Evolutionary conservation across 2,113 vertebrate species (phyloP).

Genomic region (Monopterus albus): DNA sequence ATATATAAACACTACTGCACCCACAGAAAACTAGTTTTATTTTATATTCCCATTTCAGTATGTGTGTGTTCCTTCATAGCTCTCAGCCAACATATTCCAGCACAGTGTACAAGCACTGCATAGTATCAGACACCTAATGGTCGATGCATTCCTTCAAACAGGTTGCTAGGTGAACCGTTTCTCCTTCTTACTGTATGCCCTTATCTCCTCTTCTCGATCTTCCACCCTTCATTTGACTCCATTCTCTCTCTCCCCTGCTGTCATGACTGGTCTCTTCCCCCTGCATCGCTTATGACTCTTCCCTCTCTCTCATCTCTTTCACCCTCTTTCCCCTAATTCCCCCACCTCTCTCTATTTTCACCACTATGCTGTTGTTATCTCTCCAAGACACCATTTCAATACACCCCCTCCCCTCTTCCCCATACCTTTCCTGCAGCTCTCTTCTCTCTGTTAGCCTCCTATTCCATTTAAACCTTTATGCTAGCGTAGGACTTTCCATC

Average conservation of each 20-base stretch:
- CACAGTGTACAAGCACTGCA: not conserved
- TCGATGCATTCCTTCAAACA: constrained; percentile 34
- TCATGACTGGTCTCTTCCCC: constrained; percentile 51
- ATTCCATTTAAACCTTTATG: constrained; percentile 70
- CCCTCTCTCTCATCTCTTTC: constrained; percentile 51
- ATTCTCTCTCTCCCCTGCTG: constrained; percentile 27
- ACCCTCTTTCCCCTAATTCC: constrained; percentile 46
- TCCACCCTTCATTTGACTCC: constrained; percentile 34
- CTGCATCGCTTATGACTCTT: constrained; percentile 51
- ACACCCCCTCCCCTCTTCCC: not conserved
- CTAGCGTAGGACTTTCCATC: constrained; percentile 67
- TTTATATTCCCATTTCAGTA: constrained; percentile 18
- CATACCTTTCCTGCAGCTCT: constrained; percentile 49
- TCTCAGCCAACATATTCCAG: not conserved
- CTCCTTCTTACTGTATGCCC: constrained; percentile 33
- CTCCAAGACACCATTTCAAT: constrained; percentile 52
- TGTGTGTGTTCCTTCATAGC: not conserved
- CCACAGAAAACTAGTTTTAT: constrained; percentile 13
- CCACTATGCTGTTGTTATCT: constrained; percentile 65
- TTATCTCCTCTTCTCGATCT: constrained; percentile 43
- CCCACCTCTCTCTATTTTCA: constrained; percentile 65
- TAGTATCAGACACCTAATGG: constrained; percentile 14
- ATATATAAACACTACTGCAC: constrained; percentile 2
- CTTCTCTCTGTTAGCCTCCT: constrained; percentile 26
- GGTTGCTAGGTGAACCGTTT: constrained; percentile 35